Evolutionary conservation across 2,888 invertebrate genomes (phyloP), one percentile per base, ranked within the genome.

Genomic region (Pterobdella sp.): DNA sequence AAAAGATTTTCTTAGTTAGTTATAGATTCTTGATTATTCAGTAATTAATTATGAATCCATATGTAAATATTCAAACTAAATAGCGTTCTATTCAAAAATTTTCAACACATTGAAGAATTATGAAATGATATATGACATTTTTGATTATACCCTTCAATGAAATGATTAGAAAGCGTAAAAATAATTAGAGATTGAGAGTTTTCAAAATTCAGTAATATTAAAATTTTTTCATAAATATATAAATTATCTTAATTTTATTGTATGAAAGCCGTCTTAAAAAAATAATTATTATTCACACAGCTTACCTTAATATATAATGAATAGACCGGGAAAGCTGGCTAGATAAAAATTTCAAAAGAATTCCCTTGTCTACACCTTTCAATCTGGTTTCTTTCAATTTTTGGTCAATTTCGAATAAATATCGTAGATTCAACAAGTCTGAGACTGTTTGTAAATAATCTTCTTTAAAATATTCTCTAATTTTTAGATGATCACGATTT

Each of bases 221-320:
- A 56, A 56, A 56, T 56, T 26, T 22, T 4, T 26, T 56, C 60
- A 56, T 56, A 56, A 56, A 56, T 56, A 56, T 56, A 56, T 56
- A 56, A 56, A 56, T 56, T 56, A 56, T 56, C n/a, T 56, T 56
- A 56, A 56, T 56, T 56, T 56, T 22, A 56, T 18, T 56, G 60
- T 56, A 22, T 3, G 60, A 26, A 26, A 26, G 60, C 60, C 60
- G 26, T 56, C 26, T 56, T 56, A 56, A 56, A n/a, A 56, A 26
- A 56, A 56, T 56, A 56, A 56, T 56, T 42, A 22, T 42, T 18
- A 42, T 42, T 18, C 42, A 42, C 42, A 18, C 42, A 42, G 42
- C 42, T 42, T 18, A 42, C 42, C 42, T 7, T 42, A 42, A 18
- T 42, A 42, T 18, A 42, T 42, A 42, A 42, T 14, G 42, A 18